Evolutionary conservation across 2,113 vertebrate species (phyloP).

Genomic region (Myiozetetes cayanensis): DNA sequence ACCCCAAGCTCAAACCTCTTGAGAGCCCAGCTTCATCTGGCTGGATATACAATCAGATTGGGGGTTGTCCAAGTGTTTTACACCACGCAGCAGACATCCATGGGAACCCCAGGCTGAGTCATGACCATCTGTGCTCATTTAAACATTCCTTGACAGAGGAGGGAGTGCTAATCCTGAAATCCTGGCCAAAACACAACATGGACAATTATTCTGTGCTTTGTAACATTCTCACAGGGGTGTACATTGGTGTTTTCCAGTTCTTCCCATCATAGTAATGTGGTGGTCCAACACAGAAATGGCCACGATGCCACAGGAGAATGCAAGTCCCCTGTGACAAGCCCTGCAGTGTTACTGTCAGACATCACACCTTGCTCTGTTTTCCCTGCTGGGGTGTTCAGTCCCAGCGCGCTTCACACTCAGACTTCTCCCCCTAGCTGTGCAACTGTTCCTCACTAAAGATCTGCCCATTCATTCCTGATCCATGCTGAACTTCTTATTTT

Average conservation of each 20-base stretch:
- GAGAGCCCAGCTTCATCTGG: conserved; percentile 18
- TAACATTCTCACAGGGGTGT: not conserved
- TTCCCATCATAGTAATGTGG: not conserved
- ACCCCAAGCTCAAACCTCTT: not conserved
- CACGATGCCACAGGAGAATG: not conserved
- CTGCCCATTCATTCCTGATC: not conserved
- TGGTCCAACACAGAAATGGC: not conserved
- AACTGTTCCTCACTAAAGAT: not conserved
- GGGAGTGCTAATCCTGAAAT: conserved; percentile 15
- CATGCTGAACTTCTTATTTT: not conserved
- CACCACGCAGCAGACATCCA: conserved; percentile 19
- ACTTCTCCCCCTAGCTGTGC: not conserved
- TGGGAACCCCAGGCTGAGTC: conserved; percentile 30
- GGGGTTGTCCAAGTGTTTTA: conserved; percentile 38
- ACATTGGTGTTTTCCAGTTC: not conserved
- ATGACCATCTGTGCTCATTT: conserved; percentile 54
- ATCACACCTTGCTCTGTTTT: accelerated
- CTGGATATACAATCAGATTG: conserved; percentile 1
- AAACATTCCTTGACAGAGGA: conserved; percentile 39
- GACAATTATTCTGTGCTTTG: not conserved
- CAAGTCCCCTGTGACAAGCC: not conserved
- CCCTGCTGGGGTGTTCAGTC: not conserved
- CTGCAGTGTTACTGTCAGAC: not conserved
- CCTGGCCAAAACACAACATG: not conserved
- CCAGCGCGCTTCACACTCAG: accelerated